phyloP scores from a whole-genome alignment of 2,113 vertebrate genomes.

The Poeciliopsis occidentalis region DNA sequence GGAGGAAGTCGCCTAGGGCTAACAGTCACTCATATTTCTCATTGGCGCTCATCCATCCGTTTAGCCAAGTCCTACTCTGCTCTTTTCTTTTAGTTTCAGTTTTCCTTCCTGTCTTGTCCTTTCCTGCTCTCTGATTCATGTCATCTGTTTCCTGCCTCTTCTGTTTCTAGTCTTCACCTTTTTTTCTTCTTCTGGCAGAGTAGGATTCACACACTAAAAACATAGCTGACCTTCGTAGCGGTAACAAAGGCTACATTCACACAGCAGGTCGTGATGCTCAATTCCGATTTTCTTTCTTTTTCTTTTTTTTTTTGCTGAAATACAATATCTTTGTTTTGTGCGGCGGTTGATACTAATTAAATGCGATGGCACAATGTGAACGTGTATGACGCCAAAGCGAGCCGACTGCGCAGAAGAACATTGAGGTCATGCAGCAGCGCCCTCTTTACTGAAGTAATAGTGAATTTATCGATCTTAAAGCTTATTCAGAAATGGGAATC shows the following conservation, averaged over 20 bases:
- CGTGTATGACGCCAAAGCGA: too few relatives aligned
- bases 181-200: slow-evolving; percentile 12
- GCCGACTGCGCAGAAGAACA: too few relatives aligned
- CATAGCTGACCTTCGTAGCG: slow-evolving; percentile 24
- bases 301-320: too few relatives aligned
- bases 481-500: too few relatives aligned
- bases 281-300: too few relatives aligned
- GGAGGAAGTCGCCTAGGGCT: slow-evolving; percentile 68
- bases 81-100: slow-evolving; percentile 3
- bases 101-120: not conserved
- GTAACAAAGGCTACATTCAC: slow-evolving; percentile 18
- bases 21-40: slow-evolving; percentile 9
- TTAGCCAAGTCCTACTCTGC: slow-evolving; percentile 17
- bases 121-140: not conserved
- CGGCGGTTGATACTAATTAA: too few relatives aligned
- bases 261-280: too few relatives aligned
- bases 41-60: slow-evolving; percentile 21
- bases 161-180: not conserved
- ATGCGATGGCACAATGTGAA: too few relatives aligned
- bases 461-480: too few relatives aligned
- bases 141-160: not conserved
- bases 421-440: too few relatives aligned
- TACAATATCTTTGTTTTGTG: too few relatives aligned
- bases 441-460: too few relatives aligned
- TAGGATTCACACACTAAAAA: slow-evolving; percentile 22